Conservation (phyloP, 1,140 invertebrate genomes). For the Muscidifurax raptorellus region DNA sequence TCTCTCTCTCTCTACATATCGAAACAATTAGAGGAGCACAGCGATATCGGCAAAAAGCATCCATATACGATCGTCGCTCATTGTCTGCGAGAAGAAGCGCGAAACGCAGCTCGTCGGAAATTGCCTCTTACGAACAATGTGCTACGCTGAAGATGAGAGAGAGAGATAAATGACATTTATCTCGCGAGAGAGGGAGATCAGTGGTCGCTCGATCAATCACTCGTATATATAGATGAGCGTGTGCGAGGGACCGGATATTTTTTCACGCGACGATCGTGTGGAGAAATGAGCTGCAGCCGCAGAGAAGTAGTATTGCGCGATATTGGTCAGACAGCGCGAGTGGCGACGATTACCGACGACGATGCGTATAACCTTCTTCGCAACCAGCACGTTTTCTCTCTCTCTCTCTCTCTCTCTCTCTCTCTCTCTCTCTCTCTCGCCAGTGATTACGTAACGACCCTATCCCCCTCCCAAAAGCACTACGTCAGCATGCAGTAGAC, state of each 20-base stretch:
- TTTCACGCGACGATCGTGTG: too few relatives aligned
- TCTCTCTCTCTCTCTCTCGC: background rate
- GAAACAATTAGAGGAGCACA: background rate
- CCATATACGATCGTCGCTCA: background rate
- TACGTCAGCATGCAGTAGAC: background rate
- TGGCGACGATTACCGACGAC: too few relatives aligned
- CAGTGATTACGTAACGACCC: background rate
- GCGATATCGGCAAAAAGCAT: background rate
- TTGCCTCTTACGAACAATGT: conserved; percentile 15
- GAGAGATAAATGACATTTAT: background rate
- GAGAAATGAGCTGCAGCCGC: too few relatives aligned
- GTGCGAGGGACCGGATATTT: background rate
- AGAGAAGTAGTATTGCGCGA: background rate
- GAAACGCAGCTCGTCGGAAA: conserved; percentile 42
- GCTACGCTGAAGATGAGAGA: background rate
- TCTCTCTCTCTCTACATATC: background rate
- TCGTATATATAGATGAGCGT: too few relatives aligned
- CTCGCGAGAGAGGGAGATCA: background rate
- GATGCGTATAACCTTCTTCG: background rate
- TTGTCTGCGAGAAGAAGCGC: conserved; percentile 5
- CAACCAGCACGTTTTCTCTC: background rate
- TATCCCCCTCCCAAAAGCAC: background rate
- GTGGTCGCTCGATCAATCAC: background rate
- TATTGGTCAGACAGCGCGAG: background rate
- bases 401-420: background rate